These are phyloP conservation scores for Ceramica pisi DNA, from an alignment of 2,888 invertebrate genomes.

Conservation along the genomic window DNA sequence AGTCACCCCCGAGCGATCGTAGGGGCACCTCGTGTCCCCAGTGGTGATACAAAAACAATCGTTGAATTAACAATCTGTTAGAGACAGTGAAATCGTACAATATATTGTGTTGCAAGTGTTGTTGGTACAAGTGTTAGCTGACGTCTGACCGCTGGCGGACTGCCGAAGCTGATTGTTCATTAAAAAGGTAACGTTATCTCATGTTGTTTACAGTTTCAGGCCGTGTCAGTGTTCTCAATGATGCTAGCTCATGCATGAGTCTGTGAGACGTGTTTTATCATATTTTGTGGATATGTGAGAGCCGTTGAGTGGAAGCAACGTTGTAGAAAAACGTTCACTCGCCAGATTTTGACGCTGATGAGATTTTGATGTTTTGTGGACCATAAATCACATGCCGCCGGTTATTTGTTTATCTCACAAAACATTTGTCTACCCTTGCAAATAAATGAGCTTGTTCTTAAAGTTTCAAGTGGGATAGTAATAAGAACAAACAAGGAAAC, in stretches of 20 bases:
- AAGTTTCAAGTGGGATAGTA: constrained; percentile 52
- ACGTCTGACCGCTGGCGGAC: constrained; percentile 22
- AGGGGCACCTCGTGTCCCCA: constrained; percentile 79
- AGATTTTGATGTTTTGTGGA: constrained; percentile 45
- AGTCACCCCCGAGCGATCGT: constrained; percentile 87
- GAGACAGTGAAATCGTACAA: constrained; percentile 71
- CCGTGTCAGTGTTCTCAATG: constrained; percentile 78
- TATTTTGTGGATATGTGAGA: constrained; percentile 58
- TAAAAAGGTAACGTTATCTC: constrained; percentile 72
- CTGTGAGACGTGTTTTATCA: constrained; percentile 65
- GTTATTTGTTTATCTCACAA: constrained; percentile 50
- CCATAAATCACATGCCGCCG: constrained; percentile 33
- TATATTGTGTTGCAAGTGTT: constrained; percentile 72
- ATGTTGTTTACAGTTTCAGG: constrained; percentile 81
- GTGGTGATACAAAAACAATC: constrained; percentile 82
- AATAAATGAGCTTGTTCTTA: constrained; percentile 43
- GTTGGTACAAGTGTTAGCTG: constrained; percentile 62
- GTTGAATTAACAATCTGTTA: constrained; percentile 72
- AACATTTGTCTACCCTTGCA: constrained; percentile 20
- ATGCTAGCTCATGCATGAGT: constrained; percentile 78
- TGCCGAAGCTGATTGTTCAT: constrained; percentile 47
- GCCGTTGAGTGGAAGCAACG: constrained; percentile 40
- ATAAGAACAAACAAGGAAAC: constrained; percentile 50
- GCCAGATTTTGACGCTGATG: constrained; percentile 38
- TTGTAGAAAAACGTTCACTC: constrained; percentile 32